Evolutionary conservation across 2,888 invertebrate species (phyloP).

Genomic region (Silvanus unidentatus): DNA sequence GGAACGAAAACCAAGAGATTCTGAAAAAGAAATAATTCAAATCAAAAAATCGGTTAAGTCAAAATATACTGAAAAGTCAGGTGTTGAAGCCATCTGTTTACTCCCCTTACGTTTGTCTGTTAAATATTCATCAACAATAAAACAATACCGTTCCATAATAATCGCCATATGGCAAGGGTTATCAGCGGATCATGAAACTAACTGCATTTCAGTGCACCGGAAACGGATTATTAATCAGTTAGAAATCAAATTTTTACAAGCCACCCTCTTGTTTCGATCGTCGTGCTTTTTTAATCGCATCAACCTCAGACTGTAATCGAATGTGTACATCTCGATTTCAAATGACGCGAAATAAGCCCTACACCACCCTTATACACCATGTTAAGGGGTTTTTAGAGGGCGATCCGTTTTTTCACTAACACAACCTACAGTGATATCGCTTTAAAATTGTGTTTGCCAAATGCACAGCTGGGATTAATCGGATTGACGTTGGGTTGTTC

Average conservation of each 20-base stretch:
- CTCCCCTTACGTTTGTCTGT: slow-evolving; percentile 25
- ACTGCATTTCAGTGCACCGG: too few relatives aligned
- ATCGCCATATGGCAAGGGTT: slow-evolving; percentile 29
- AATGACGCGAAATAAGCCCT: slow-evolving; percentile 36
- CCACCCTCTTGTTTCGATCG: too few relatives aligned
- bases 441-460: slow-evolving; percentile 40
- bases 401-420: slow-evolving; percentile 12
- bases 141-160: slow-evolving; percentile 19
- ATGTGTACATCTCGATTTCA: slow-evolving; percentile 36
- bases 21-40: slow-evolving; percentile 16
- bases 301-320: slow-evolving; percentile 27
- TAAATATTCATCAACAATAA: slow-evolving; percentile 25
- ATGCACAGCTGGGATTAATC: slow-evolving; percentile 47
- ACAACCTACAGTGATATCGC: slow-evolving; percentile 23
- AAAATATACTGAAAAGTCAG: slow-evolving; percentile 37
- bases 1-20: too few relatives aligned
- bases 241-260: too few relatives aligned
- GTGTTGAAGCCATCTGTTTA: slow-evolving; percentile 33
- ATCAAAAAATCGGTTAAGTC: slow-evolving; percentile 22
- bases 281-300: background rate
- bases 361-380: slow-evolving; percentile 6
- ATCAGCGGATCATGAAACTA: background rate
- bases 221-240: too few relatives aligned
- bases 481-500: slow-evolving; percentile 37
- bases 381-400: slow-evolving; percentile 27